A percentile compares a stretch with the other conserved stretches of the same genome.
These are phyloP conservation scores for Fulmarus glacialis DNA, from an alignment of 2,113 vertebrate species.

Conservation along the genomic window DNA sequence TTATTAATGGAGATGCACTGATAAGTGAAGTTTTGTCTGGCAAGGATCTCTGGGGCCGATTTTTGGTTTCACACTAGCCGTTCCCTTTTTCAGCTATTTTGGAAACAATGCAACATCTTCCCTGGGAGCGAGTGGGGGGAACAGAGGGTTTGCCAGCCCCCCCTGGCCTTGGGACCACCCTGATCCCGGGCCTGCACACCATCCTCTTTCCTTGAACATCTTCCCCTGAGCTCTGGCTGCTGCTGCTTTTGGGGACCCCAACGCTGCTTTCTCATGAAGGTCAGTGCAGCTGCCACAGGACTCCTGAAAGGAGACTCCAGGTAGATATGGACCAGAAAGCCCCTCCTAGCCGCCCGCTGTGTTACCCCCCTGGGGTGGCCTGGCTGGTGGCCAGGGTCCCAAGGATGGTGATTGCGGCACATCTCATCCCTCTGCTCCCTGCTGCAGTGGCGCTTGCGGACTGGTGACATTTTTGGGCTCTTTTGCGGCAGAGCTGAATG, in stretches of 20 bases:
- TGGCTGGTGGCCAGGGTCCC: neutral
- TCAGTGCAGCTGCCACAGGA: neutral
- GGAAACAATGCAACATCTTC: neutral
- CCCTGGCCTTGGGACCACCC: neutral
- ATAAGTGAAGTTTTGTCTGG: neutral
- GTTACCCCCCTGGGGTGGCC: neutral
- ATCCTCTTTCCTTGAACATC: neutral
- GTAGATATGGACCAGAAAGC: neutral
- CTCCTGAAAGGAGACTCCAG: neutral
- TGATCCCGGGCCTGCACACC: fast-evolving
- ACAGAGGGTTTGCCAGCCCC: fast-evolving
- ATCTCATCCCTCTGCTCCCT: neutral
- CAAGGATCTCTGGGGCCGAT: neutral
- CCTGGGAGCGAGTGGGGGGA: neutral
- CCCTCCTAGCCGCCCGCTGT: neutral
- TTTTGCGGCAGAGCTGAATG: neutral
- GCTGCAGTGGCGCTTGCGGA: fast-evolving
- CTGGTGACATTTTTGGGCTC: neutral
- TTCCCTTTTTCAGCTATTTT: neutral
- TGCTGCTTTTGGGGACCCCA: neutral
- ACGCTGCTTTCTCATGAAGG: neutral
- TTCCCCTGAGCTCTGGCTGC: neutral
- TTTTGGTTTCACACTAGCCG: neutral
- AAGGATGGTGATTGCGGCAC: neutral
- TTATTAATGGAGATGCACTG: neutral